Percentiles rank a stretch among this genome's conserved stretches.
phyloP scores from a whole-genome alignment of 2,113 vertebrate species.

The Halichoerus grypus region DNA sequence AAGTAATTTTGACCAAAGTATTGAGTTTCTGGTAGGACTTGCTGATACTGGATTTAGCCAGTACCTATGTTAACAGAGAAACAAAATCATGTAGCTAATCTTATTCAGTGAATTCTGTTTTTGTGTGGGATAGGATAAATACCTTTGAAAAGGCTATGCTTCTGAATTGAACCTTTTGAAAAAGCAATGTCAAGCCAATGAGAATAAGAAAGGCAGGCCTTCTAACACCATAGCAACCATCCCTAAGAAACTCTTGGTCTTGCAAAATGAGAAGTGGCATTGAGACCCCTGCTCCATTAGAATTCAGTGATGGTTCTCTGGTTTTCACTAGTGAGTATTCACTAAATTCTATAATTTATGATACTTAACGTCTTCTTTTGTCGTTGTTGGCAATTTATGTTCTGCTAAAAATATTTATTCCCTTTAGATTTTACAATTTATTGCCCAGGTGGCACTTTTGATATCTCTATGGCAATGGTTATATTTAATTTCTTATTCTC shows the following conservation, averaged over 20 bases:
- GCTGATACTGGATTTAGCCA: neutral
- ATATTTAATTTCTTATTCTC: neutral
- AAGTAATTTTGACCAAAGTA: constrained; percentile 25
- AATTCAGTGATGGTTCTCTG: neutral
- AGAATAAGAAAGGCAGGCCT: neutral
- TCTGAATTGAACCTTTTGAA: neutral
- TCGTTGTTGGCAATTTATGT: neutral
- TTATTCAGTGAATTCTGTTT: neutral
- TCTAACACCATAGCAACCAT: neutral
- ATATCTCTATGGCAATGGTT: neutral
- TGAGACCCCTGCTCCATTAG: neutral
- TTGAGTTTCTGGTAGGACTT: constrained; percentile 7
- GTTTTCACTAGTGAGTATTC: neutral
- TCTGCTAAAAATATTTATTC: neutral
- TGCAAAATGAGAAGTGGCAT: neutral
- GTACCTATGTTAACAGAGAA: constrained; percentile 49
- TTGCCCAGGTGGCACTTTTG: neutral
- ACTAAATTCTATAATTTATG: constrained; percentile 6
- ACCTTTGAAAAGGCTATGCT: neutral
- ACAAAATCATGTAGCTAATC: neutral
- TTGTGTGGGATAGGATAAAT: neutral
- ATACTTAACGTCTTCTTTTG: neutral
- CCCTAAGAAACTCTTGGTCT: neutral
- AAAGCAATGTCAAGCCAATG: neutral
- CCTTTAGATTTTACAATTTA: neutral